Evolutionary conservation across 2,888 invertebrate genomes (phyloP).

Genomic region (Chrysolina americana): DNA sequence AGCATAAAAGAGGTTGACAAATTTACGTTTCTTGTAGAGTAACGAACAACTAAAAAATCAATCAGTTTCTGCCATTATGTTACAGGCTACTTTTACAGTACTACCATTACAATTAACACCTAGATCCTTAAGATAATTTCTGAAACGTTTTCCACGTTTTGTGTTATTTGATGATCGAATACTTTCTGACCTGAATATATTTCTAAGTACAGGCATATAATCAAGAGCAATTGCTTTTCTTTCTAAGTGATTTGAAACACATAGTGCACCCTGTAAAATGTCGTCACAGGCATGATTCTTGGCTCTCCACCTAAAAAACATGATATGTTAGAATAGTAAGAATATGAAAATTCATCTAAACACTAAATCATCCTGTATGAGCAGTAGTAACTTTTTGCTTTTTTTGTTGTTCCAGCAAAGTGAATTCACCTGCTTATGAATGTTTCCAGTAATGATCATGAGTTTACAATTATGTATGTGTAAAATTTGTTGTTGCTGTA

Average conservation of each 20-base stretch:
- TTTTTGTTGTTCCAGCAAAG: too few relatives aligned
- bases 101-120: constrained; percentile 41
- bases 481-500: too few relatives aligned
- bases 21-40: neutral
- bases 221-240: constrained; percentile 75
- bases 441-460: too few relatives aligned
- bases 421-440: too few relatives aligned
- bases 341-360: neutral
- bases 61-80: constrained; percentile 37
- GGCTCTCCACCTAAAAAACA: constrained; percentile 66
- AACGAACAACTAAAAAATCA: neutral
- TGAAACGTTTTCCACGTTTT: constrained; percentile 83
- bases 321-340: constrained; percentile 14
- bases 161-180: constrained; percentile 72
- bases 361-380: too few relatives aligned
- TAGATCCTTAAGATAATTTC: constrained; percentile 76
- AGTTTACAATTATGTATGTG: too few relatives aligned
- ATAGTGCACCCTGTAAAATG: constrained; percentile 72
- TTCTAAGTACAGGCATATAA: constrained; percentile 79
- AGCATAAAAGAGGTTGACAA: neutral
- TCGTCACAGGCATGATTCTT: constrained; percentile 65
- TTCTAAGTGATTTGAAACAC: constrained; percentile 71
- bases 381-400: too few relatives aligned
- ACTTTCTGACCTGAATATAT: constrained; percentile 80
- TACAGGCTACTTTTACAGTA: constrained; percentile 41